Percentiles rank a stretch among this genome's conserved stretches.
These are phyloP conservation scores for Alauda arvensis DNA, from an alignment of 2,797 vertebrate genomes.

Conservation along the genomic window DNA sequence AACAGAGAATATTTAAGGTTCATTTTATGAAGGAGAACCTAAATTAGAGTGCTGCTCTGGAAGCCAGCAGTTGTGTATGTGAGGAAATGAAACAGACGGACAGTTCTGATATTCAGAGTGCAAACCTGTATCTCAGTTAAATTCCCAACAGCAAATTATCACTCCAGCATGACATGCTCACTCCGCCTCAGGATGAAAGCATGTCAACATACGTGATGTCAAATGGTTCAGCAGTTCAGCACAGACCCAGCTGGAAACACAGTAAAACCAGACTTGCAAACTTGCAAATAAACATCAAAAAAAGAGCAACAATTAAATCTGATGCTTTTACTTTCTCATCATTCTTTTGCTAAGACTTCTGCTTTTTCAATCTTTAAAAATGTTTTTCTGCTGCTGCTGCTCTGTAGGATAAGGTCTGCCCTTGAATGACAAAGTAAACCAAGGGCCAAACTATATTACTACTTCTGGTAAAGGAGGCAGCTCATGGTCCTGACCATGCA, in stretches of 20 bases:
- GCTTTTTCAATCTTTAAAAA: neutral
- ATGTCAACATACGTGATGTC: neutral
- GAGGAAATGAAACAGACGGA: conserved; percentile 39
- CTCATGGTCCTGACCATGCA: neutral
- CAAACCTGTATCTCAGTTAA: conserved; percentile 25
- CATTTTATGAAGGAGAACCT: neutral
- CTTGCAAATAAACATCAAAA: neutral
- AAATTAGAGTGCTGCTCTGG: neutral
- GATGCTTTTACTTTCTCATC: neutral
- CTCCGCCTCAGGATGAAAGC: conserved; percentile 2
- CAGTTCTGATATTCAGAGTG: conserved; percentile 10
- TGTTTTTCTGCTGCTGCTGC: neutral
- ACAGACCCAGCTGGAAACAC: neutral
- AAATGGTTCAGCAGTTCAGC: conserved; percentile 14
- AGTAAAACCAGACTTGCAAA: neutral
- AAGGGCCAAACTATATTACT: neutral
- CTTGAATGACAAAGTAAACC: neutral
- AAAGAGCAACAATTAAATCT: neutral
- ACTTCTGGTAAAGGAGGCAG: neutral
- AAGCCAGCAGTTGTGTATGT: neutral
- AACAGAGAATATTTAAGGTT: neutral
- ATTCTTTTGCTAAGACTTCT: neutral
- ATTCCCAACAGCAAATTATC: conserved; percentile 33
- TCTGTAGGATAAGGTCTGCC: neutral
- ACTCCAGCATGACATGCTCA: neutral